Percentiles rank a stretch among this genome's conserved stretches.
phyloP scores from a whole-genome alignment of 2,797 vertebrate species.

The Enteromius viviparus region DNA sequence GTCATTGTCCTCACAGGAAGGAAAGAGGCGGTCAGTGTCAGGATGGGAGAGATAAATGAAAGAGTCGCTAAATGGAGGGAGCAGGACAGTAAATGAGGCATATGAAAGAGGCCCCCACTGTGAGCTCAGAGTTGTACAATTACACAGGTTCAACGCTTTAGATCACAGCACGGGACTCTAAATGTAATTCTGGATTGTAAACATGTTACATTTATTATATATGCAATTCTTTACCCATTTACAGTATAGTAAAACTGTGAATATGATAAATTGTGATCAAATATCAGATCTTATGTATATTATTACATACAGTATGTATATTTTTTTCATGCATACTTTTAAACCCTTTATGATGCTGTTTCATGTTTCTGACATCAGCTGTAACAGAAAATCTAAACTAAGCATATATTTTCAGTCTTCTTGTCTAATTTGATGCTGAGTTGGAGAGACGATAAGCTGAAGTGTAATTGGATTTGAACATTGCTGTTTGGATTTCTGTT shows the following conservation, averaged over 20 bases:
- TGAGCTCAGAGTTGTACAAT: conserved; percentile 45
- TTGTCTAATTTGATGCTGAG: conserved; percentile 13
- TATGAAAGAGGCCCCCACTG: conserved; percentile 62
- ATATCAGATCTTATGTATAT: neutral
- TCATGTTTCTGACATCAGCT: neutral
- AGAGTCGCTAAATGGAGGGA: conserved; percentile 73
- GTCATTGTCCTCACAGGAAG: conserved; percentile 48
- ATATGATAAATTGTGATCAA: neutral
- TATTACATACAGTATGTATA: neutral
- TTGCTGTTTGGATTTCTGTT: conserved; percentile 75
- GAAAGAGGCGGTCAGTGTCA: conserved; percentile 46
- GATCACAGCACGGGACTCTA: neutral
- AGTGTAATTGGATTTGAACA: conserved; percentile 77
- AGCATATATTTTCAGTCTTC: neutral
- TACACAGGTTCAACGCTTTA: conserved; percentile 7
- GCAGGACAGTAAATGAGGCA: conserved; percentile 74
- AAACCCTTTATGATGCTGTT: neutral
- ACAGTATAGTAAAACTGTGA: neutral
- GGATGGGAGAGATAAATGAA: conserved; percentile 72
- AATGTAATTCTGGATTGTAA: neutral
- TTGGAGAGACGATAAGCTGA: conserved; percentile 49
- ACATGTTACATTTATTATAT: neutral
- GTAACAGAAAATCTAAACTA: conserved; percentile 8
- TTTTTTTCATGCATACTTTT: too few species aligned
- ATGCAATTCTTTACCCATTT: neutral